Conservation (phyloP, 2,113 vertebrate genomes). For the Lamprologus tigripictilis region DNA sequence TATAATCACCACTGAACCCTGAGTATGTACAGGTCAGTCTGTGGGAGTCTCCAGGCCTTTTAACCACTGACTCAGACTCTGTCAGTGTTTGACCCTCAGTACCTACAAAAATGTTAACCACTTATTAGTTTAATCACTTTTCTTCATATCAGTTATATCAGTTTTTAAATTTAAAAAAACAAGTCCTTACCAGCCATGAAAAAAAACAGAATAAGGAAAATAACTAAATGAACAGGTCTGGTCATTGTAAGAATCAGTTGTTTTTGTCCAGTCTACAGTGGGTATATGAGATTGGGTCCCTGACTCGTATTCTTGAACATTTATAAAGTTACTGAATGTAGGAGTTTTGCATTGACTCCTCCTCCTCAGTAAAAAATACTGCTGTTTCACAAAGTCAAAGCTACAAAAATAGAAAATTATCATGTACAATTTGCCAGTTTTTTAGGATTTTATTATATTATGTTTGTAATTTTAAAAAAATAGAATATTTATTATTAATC, state of each 20-base stretch:
- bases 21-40: neutral
- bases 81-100: neutral
- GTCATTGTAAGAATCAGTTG: neutral
- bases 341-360: neutral
- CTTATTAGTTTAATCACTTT: neutral
- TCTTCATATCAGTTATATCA: neutral
- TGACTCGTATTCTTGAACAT: accelerated
- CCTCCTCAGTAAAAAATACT: neutral
- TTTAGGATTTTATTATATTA: neutral
- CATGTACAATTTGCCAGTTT: accelerated
- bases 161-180: accelerated
- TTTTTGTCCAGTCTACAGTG: neutral
- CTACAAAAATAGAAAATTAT: neutral
- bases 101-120: accelerated
- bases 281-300: neutral
- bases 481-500: neutral
- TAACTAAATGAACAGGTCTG: neutral
- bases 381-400: neutral
- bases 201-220: neutral
- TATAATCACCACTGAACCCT: neutral
- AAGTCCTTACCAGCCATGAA: neutral
- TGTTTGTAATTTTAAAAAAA: neutral
- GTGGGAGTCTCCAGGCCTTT: neutral
- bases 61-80: neutral
- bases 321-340: neutral